phyloP scores from a whole-genome alignment of 1,140 invertebrate genomes.

The Pomacea maculata region DNA sequence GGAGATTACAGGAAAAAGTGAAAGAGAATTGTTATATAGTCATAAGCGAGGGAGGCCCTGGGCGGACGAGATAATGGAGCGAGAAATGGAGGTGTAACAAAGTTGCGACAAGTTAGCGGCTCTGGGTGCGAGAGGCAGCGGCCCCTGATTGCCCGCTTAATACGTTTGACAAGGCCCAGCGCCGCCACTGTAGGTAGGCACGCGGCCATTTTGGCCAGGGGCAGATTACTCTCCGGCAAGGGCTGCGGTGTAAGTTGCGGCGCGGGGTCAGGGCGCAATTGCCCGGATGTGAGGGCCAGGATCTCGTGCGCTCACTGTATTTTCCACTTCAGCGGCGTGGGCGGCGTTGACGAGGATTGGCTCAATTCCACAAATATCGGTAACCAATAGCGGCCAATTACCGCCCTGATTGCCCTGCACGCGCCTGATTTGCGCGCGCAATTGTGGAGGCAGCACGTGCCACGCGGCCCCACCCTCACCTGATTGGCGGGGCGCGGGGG shows the following conservation, averaged over 20 bases:
- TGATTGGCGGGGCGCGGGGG: background rate
- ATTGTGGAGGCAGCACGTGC: constrained; percentile 15
- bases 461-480: background rate
- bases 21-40: constrained; percentile 28
- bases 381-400: constrained; percentile 27
- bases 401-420: constrained; percentile 19
- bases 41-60: constrained; percentile 22
- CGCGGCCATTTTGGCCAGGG: constrained; percentile 4
- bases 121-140: background rate
- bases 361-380: constrained; percentile 31
- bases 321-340: constrained; percentile 17
- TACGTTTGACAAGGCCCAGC: constrained; percentile 23
- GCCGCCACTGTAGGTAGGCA: constrained; percentile 8
- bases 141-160: constrained; percentile 27
- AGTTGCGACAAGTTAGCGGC: constrained; percentile 22
- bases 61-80: constrained; percentile 21
- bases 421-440: constrained; percentile 20
- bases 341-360: constrained; percentile 27
- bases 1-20: constrained; percentile 16
- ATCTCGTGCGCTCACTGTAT: constrained; percentile 22
- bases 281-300: constrained; percentile 14
- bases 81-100: constrained; percentile 30
- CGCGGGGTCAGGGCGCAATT: constrained; percentile 23
- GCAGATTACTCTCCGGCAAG: constrained; percentile 19
- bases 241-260: constrained; percentile 13